Evolutionary conservation across 2,888 invertebrate species (phyloP).

Genomic region (Oxystoma pomonae): DNA sequence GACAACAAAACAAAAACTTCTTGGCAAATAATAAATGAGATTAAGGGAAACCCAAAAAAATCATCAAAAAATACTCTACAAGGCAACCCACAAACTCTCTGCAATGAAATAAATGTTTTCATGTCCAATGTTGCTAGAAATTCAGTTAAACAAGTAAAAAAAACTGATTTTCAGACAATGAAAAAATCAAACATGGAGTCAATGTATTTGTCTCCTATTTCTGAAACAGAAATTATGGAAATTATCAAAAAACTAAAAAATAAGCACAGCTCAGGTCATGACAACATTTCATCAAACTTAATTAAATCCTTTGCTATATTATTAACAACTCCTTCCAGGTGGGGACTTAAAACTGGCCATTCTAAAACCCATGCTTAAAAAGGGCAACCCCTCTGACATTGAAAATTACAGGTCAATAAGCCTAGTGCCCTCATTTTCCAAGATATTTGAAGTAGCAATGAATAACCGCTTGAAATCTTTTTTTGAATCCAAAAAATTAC

Average conservation of each 20-base stretch:
- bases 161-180: no score
- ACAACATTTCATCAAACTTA: not conserved
- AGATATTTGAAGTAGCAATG: not conserved
- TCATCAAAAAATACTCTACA: no score
- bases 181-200: no score
- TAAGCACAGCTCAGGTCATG: not conserved
- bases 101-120: no score
- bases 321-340: no score
- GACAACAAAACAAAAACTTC: no score
- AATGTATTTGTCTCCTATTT: no score
- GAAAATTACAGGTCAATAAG: not conserved
- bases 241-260: not conserved
- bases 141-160: no score
- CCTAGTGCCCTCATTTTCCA: not conserved
- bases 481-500: not conserved
- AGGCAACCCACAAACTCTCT: no score
- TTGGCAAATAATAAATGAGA: no score
- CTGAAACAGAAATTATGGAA: not conserved
- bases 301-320: not conserved
- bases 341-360: not conserved
- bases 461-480: not conserved
- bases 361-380: not conserved
- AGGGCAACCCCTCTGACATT: not conserved
- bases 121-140: no score
- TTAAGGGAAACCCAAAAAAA: no score